These are phyloP conservation scores for Ooceraea biroi DNA, from an alignment of 1,140 invertebrate species.

Conservation along the genomic window DNA sequence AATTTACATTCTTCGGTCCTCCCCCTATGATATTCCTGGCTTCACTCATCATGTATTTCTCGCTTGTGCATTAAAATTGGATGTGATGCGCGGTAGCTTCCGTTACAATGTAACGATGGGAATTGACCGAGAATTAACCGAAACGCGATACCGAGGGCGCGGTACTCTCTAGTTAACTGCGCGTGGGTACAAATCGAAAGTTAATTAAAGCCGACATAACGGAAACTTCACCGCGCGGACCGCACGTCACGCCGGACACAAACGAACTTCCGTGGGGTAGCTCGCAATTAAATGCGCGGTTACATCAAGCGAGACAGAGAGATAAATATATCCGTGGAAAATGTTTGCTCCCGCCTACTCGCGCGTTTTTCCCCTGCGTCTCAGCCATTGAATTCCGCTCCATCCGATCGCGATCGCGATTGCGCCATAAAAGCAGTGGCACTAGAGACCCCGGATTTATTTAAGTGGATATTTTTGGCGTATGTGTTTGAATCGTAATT, in stretches of 20 bases:
- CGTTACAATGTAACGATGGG: constrained; percentile 36
- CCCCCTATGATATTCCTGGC: not conserved
- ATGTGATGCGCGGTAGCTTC: constrained; percentile 17
- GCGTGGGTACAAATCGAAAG: constrained; percentile 59
- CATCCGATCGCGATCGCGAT: constrained; percentile 42
- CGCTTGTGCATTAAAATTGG: constrained; percentile 27
- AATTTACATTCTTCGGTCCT: not conserved
- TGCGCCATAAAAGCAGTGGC: constrained; percentile 9
- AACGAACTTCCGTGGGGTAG: constrained; percentile 45
- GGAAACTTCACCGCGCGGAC: constrained; percentile 34
- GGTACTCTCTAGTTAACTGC: constrained; percentile 33
- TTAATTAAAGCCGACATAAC: constrained; percentile 59
- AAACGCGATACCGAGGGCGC: constrained; percentile 24
- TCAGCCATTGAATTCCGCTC: constrained; percentile 30
- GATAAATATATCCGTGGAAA: constrained; percentile 27
- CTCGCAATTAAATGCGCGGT: constrained; percentile 56
- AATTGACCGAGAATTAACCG: constrained; percentile 56
- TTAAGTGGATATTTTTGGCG: constrained; percentile 46
- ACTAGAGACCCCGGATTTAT: constrained; percentile 18
- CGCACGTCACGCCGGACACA: constrained; percentile 30
- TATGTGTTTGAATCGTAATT: constrained; percentile 37
- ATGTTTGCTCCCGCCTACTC: not conserved
- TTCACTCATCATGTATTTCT: not conserved
- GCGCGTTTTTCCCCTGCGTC: not conserved
- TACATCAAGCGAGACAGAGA: constrained; percentile 34